These are phyloP conservation scores for Brevimyrus niger DNA, from an alignment of 2,113 vertebrate genomes.

Conservation along the genomic window DNA sequence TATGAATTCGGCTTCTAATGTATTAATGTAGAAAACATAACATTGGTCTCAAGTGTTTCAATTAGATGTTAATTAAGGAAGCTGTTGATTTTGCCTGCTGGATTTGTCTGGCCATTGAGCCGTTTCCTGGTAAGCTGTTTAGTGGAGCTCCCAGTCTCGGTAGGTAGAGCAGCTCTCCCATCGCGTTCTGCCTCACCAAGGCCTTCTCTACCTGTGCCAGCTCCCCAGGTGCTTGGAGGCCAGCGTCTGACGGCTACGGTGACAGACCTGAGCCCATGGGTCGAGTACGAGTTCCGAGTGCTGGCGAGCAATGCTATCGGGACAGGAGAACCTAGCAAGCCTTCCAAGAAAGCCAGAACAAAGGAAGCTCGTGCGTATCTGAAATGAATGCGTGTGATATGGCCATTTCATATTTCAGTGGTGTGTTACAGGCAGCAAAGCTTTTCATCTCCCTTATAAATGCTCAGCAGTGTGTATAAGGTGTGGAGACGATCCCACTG, in stretches of 20 bases:
- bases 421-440: background rate
- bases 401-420: background rate
- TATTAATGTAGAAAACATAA: background rate
- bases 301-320: slow-evolving; percentile 86
- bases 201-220: slow-evolving; percentile 49
- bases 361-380: slow-evolving; percentile 82
- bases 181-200: background rate
- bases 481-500: background rate
- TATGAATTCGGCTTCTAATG: background rate
- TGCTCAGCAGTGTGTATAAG: background rate
- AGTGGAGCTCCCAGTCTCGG: background rate
- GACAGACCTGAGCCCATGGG: slow-evolving; percentile 90
- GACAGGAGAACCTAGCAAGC: slow-evolving; percentile 87
- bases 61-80: background rate
- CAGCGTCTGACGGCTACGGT: slow-evolving; percentile 83
- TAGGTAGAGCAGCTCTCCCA: background rate
- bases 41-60: background rate
- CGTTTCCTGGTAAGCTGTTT: background rate
- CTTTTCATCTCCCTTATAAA: background rate
- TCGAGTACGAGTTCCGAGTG: slow-evolving; percentile 90
- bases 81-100: background rate
- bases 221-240: slow-evolving; percentile 81
- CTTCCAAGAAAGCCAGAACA: slow-evolving; percentile 83
- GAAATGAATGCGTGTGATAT: background rate
- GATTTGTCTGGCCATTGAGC: background rate